Conservation (phyloP, 2,888 invertebrate species). For the Pyrocoelia pectoralis region DNA sequence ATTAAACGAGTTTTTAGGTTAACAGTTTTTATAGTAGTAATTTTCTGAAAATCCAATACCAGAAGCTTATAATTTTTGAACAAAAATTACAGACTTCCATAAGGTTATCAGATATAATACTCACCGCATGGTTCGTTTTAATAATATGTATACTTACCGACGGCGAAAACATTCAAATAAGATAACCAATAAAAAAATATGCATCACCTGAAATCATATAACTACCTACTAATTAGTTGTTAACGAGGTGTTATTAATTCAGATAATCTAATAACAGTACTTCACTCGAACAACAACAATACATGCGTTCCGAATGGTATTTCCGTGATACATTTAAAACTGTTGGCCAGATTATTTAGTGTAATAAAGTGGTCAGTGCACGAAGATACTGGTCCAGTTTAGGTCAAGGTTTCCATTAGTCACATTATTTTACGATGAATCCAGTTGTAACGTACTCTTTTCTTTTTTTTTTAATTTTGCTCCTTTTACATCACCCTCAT, state of each 20-base stretch:
- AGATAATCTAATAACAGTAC: slow-evolving; percentile 16
- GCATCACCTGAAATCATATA: background rate
- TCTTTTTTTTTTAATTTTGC: background rate
- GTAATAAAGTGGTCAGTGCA: slow-evolving; percentile 27
- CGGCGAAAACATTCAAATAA: too few species aligned
- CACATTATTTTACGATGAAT: slow-evolving; percentile 22
- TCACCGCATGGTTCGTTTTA: background rate
- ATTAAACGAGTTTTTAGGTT: slow-evolving; percentile 11
- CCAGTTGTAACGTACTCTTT: background rate
- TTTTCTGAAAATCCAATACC: slow-evolving; percentile 15
- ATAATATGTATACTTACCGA: too few species aligned
- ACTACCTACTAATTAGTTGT: slow-evolving; percentile 7
- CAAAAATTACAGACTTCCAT: slow-evolving; percentile 8
- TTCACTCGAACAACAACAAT: slow-evolving; percentile 17
- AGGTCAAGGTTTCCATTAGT: slow-evolving; percentile 31
- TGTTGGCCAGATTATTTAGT: slow-evolving; percentile 8
- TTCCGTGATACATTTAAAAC: slow-evolving; percentile 12
- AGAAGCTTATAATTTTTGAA: slow-evolving; percentile 17
- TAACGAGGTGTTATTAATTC: slow-evolving; percentile 16
- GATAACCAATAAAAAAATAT: background rate
- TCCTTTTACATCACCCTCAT: slow-evolving; percentile 18
- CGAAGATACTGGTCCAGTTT: slow-evolving; percentile 28
- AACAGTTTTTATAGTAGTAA: slow-evolving; percentile 7
- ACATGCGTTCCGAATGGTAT: slow-evolving; percentile 9
- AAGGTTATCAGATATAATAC: background rate